These are phyloP conservation scores for Bambusicola thoracicus DNA, from an alignment of 2,113 vertebrate species.

Conservation along the genomic window DNA sequence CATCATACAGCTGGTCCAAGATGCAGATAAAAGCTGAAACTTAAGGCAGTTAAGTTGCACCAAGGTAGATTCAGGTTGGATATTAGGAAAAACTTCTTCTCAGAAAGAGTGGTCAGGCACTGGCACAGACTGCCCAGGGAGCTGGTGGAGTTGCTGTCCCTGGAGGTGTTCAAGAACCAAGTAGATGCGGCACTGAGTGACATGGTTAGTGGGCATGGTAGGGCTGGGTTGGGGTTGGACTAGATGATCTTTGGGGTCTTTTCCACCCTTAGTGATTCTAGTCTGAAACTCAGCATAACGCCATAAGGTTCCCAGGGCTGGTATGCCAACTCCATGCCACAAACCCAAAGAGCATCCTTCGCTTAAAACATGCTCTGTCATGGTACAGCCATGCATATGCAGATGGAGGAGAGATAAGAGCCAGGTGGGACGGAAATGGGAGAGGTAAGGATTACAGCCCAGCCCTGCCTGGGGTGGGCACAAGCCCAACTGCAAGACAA, in stretches of 20 bases:
- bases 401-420: not conserved
- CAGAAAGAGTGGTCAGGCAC: too few species aligned
- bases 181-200: too few species aligned
- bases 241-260: too few species aligned
- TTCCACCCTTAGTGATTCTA: too few species aligned
- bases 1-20: not conserved
- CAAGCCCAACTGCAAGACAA: not conserved
- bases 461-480: not conserved
- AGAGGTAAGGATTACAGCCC: not conserved
- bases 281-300: accelerated
- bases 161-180: too few species aligned
- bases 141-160: too few species aligned
- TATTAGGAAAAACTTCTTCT: too few species aligned
- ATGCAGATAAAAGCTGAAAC: not conserved
- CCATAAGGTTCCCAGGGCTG: accelerated
- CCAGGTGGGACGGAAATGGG: not conserved
- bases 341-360: not conserved
- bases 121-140: too few species aligned
- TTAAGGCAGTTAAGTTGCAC: too few species aligned
- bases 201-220: too few species aligned
- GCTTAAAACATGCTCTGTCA: not conserved
- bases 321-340: accelerated
- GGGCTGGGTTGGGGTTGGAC: too few species aligned
- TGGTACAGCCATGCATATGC: accelerated
- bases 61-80: too few species aligned